Evolutionary conservation across 2,888 invertebrate species (phyloP), one percentile per base, ranked within the genome.

Genomic region (Limnephilus rhombicus): DNA sequence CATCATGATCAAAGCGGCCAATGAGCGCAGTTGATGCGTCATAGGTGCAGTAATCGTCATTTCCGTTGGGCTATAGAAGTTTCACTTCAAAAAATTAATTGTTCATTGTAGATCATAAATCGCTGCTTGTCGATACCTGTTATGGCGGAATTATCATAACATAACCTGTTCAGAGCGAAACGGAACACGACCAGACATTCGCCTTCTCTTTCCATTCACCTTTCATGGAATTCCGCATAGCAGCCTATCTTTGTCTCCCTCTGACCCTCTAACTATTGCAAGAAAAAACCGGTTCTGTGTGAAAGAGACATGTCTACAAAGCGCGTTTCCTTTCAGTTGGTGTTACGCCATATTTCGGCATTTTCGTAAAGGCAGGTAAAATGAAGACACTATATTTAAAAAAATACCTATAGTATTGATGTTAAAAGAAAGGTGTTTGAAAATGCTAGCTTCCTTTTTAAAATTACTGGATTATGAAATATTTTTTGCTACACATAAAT

Each of bases 281-380:
- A 15, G 29, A 53, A 24, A 24, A 15, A n/a, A 45, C 86, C 83
- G 83, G 83, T 83, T 68, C 34, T 15, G 83, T 34, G 11, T 11
- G 83, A 83, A 34, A 37, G 83, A 41, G 83, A 83, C 83, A 41
- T 31, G 18, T 34, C 34, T n/a, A 83, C 13, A 24, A 37, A 83
- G 41, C 83, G 83, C 83, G 83, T 83, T 83, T 83, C 83, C 83
- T 83, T 83, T 83, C 83, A 18, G 18, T 37, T 83, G 83, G n/a
- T 41, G 41, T 83, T 83, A 41, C 83, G 34, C 34, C 83, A 83
- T 83, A 68, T 68, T 68, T 68, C n/a, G 68, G 68, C 68, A 24
- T n/a, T 68, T 68, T 24, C 68, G 68, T 68, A n/a, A 24, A 68
- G 68, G 24, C 24, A 5, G n/a, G 24, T 68, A 24, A 68, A 68